Percentiles rank a stretch among this genome's conserved stretches.
These are phyloP conservation scores for Bibio marci DNA, from an alignment of 2,888 invertebrate species.

Conservation along the genomic window DNA sequence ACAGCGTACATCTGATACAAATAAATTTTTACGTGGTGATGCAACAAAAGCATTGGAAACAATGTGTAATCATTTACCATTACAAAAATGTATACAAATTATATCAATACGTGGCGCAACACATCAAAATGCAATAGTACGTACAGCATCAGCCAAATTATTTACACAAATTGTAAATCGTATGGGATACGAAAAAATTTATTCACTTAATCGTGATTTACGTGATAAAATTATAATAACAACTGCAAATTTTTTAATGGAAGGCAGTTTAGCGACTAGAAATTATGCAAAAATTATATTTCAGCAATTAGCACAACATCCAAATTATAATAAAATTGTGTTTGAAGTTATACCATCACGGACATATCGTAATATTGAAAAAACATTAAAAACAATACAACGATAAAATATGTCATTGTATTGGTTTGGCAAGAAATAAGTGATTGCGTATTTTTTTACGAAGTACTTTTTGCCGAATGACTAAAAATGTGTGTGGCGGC, in stretches of 20 bases:
- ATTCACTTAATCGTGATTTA: slow-evolving; percentile 51
- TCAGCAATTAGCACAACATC: slow-evolving; percentile 49
- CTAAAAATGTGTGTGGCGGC: too few relatives aligned
- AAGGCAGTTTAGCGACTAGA: slow-evolving; percentile 74
- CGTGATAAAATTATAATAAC: slow-evolving; percentile 64
- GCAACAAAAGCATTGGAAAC: slow-evolving; percentile 58
- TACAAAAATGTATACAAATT: slow-evolving; percentile 46
- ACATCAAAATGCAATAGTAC: slow-evolving; percentile 77
- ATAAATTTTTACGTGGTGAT: slow-evolving; percentile 81
- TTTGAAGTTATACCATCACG: slow-evolving; percentile 64
- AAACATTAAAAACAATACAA: slow-evolving; percentile 41
- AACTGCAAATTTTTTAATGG: slow-evolving; percentile 67
- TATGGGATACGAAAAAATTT: slow-evolving; percentile 50
- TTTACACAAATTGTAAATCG: slow-evolving; percentile 53
- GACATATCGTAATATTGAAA: slow-evolving; percentile 67
- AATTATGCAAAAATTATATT: slow-evolving; percentile 65
- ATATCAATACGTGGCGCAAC: slow-evolving; percentile 49
- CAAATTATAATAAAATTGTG: slow-evolving; percentile 56
- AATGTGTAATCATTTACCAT: slow-evolving; percentile 61
- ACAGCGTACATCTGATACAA: slow-evolving; percentile 83
- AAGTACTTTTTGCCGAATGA: too few relatives aligned
- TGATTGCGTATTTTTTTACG: too few relatives aligned
- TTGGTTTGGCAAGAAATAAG: too few relatives aligned
- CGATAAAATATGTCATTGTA: too few relatives aligned
- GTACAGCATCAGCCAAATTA: slow-evolving; percentile 67